Evolutionary conservation across 2,888 invertebrate species (phyloP).

Genomic region (Blera fallax): DNA sequence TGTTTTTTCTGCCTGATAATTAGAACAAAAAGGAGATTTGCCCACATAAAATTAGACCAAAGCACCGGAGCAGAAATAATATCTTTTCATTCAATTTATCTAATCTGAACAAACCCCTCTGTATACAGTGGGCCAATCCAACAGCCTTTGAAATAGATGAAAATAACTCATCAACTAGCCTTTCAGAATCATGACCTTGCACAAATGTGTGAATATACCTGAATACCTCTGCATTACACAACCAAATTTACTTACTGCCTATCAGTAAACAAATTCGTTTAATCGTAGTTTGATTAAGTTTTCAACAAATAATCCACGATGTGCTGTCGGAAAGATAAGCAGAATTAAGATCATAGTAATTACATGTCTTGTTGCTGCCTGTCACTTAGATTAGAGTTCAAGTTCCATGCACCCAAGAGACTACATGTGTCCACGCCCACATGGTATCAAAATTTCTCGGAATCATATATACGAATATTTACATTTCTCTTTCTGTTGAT

Average conservation of each 20-base stretch:
- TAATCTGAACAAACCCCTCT: background rate
- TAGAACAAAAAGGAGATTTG: background rate
- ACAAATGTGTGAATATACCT: background rate
- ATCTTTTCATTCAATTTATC: background rate
- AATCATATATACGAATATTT: slow-evolving; percentile 22
- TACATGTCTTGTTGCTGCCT: background rate
- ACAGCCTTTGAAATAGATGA: background rate
- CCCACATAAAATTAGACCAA: background rate
- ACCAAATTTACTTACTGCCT: background rate
- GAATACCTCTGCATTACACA: background rate
- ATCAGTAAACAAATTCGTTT: background rate
- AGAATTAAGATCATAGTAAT: background rate
- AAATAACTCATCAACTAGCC: background rate
- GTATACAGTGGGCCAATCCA: background rate
- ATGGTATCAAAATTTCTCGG: background rate
- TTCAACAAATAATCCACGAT: background rate
- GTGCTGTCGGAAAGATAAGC: background rate
- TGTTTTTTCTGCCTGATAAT: background rate
- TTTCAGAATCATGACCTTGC: background rate
- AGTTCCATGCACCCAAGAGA: background rate
- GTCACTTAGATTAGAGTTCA: background rate
- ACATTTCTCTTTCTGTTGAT: background rate
- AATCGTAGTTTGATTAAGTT: background rate
- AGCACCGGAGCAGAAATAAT: background rate
- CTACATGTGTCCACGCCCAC: slow-evolving; percentile 14